Base-by-base conservation (phyloP, 1,140 invertebrate species). In the Halotydeus destructor region DNA sequence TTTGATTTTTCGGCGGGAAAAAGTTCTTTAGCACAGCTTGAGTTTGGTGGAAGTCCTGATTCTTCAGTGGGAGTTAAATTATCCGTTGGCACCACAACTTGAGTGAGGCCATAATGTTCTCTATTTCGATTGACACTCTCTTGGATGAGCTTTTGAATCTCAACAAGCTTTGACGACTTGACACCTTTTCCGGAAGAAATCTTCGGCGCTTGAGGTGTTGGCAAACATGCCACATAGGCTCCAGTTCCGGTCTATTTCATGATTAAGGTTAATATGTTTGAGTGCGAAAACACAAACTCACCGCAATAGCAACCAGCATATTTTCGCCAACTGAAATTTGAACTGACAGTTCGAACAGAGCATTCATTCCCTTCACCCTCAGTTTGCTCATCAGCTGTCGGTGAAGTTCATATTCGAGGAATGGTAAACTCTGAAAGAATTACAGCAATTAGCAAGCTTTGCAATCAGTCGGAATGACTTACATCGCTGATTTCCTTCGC, bases 401-500 rank as follows among this genome's bases (percentile, higher is more conserved):
- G 57, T 96, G 84, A 22, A 96, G 62, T 57, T 96, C 89, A 60
- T 93, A 94, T 59, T 96, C 86, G 32, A 96, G 57, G 61, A 96
- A 94, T 1, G 89, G 89, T 31, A 96, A 61, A 50, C 53, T 55
- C 54, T 55, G 25, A 27, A 37, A 4, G n/a, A 37, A 37, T 37
- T 37, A n/a, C 31, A 19, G 26, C 37, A 38, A 38, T 38, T 33
- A 21, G 40, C 12, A 30, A 14, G 18, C 11, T 16, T 23, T 23
- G 9, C 22, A 12, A 36, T 35, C 25, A 27, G 14, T 30, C 11
- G 9, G 16, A 39, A 34, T 11, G 36, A 56, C 55, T 54, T 50
- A 64, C 62, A 57, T 66, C 63, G 5, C 84, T 89, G 42, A 94
- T 81, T 62, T 94, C 85, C 55, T 88, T 79, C 3, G 88, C 88